These are phyloP conservation scores for Phalloptychus januarius DNA, from an alignment of 2,797 vertebrate genomes.

Conservation along the genomic window DNA sequence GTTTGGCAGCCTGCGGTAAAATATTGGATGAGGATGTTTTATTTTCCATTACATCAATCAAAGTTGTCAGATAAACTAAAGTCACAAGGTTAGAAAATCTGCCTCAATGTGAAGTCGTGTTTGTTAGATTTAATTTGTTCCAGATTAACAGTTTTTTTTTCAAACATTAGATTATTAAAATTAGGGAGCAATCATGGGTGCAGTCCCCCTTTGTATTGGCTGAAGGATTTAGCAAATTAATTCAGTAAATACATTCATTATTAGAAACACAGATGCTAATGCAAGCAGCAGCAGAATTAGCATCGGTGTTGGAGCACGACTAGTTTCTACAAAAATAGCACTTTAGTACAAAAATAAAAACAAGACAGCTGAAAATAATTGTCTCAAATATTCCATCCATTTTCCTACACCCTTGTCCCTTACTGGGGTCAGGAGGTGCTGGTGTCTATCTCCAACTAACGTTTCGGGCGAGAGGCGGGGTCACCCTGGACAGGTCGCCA, in stretches of 20 bases:
- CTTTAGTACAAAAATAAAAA: neutral
- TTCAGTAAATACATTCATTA: neutral
- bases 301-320: neutral
- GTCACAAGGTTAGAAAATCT: neutral
- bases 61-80: conserved; percentile 23
- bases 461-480: too few relatives aligned
- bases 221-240: neutral
- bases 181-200: neutral
- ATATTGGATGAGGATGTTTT: conserved; percentile 18
- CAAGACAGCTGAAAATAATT: neutral
- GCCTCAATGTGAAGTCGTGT: neutral
- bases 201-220: neutral
- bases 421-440: too few relatives aligned
- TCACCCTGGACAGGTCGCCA: too few relatives aligned
- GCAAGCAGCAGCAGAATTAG: neutral
- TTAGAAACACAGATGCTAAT: neutral
- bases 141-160: neutral
- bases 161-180: neutral
- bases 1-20: conserved; percentile 57
- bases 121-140: neutral
- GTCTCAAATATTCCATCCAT: neutral
- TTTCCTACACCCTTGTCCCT: too few relatives aligned
- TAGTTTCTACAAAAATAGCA: neutral
- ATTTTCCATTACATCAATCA: conserved; percentile 5
- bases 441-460: too few relatives aligned